These are phyloP conservation scores for Orcinus orca DNA, from an alignment of 2,113 vertebrate species.

Conservation along the genomic window DNA sequence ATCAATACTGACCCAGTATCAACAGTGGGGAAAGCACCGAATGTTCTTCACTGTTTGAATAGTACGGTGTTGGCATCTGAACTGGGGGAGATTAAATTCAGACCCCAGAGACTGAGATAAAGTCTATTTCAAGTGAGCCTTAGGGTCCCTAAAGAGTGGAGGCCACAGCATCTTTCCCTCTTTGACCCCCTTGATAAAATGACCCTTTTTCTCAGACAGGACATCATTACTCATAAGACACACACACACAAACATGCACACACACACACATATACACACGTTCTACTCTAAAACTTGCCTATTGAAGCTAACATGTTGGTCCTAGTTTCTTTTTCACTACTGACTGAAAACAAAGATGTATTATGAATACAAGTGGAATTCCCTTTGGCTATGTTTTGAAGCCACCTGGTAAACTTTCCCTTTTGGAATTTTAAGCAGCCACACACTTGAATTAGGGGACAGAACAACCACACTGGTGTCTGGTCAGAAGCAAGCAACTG, in stretches of 20 bases:
- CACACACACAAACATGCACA: not conserved
- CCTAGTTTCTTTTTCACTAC: slow-evolving; percentile 20
- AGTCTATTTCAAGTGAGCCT: not conserved
- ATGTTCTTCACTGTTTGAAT: not conserved
- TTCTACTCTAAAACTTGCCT: not conserved
- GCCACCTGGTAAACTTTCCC: not conserved
- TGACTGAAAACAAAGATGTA: not conserved
- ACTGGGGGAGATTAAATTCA: not conserved
- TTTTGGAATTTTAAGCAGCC: not conserved
- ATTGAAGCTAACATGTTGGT: not conserved
- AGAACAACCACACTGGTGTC: not conserved
- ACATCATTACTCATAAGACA: not conserved
- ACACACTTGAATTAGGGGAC: not conserved
- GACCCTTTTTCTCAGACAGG: not conserved
- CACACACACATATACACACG: accelerated
- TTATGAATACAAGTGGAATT: not conserved
- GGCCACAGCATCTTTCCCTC: not conserved
- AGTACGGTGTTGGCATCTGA: not conserved
- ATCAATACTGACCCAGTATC: not conserved
- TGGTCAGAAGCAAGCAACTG: not conserved
- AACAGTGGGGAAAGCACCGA: not conserved
- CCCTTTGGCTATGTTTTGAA: not conserved
- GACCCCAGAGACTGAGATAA: not conserved
- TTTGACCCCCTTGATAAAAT: not conserved
- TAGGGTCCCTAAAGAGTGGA: not conserved